Base-by-base conservation (phyloP, 23 tunicate species). In the Phallusia fumigata region DNA sequence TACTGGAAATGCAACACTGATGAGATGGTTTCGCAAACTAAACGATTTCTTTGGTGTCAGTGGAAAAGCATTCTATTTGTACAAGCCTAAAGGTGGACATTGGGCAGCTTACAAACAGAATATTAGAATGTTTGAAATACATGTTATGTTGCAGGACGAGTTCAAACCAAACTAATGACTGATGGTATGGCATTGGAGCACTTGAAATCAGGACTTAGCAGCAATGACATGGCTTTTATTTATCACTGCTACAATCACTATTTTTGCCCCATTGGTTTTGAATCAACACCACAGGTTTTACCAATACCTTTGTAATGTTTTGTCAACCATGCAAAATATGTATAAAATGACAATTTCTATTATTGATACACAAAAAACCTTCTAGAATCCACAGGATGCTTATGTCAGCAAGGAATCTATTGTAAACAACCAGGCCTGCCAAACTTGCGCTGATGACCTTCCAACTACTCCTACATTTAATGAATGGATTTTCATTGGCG, bases 1-100 rank as follows among this genome's bases (percentile, higher is more conserved):
- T 64, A 90, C 95, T 51, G 95, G 95, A 32, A 90, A 90, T 81
- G 95, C 95, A 58, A 90, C 95, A 24, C 53, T 90, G 36, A 90
- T 90, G 95, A 77, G 84, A 80, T 90, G 95, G 95, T 90, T 90
- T 77, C 79, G 86, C 1, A 74, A 82, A 35, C 53, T 90, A 49
- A 90, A 90, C 49, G 89, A 81, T 0, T 81, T 35, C 35, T 90
- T 80, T 81, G 76, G 80, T 36, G 95, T 90, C 16, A 58, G 81
- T 79, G 95, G 95, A 47, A 84, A 79, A 16, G 84, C 95, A 30
- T 69, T 75, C 69, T 90, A 90, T 74, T 45, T 90, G 49, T 90
- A 85, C 79, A 90, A 90, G 16, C 95, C 95, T 22, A 85, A 85
- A 90, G 95, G 95, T 90, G 75, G 33, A 10, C 47, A 40, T 40